Base-by-base conservation (phyloP, 1,140 invertebrate genomes). In the Hesperophylax magnus region DNA sequence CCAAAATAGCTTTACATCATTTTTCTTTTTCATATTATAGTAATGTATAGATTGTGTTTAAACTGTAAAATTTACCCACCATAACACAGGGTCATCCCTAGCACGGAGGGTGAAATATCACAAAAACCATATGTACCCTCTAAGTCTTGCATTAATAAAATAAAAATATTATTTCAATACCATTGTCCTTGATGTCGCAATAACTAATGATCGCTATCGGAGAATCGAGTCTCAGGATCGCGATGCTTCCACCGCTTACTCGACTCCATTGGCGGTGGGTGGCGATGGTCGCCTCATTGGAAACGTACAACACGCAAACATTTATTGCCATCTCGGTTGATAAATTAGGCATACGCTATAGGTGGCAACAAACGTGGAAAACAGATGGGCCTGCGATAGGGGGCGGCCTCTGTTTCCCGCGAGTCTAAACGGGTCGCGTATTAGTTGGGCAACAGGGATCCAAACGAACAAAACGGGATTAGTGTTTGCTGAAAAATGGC, bases 281-380 rank as follows among this genome's bases (percentile, higher is more conserved):
- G 17, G 22, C n/a, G 56, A 11, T 20, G 56, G 56, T 20, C 18
- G 18, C 1, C 18, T 60, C 56, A 60, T 65, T 65, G 20, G 61
- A 65, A 65, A 27, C 27, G 27, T 65, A 65, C 34, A 34, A 5
- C 24, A 65, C 27, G 61, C 61, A 31, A 65, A 65, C 61, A 65
- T 65, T 65, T 65, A 65, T 65, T 65, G 61, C 61, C 61, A 65
- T 65, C 61, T 39, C 65, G 65, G 65, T 69, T 69, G 65, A 69
- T 69, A 69, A 69, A 69, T 69, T 69, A 69, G 34, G 65, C 65
- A 69, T 22, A 39, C 65, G 27, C 65, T 69, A 6, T 22, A 47
- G 31, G 34, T 65, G 54, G 53, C 39, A 27, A 52, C 34, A 27
- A 31, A 11, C 52, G 18, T 27, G 31, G 22, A n/a, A 39, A 18